phyloP scores from a whole-genome alignment of 2,113 vertebrate species.

The Heliornis fulica region DNA sequence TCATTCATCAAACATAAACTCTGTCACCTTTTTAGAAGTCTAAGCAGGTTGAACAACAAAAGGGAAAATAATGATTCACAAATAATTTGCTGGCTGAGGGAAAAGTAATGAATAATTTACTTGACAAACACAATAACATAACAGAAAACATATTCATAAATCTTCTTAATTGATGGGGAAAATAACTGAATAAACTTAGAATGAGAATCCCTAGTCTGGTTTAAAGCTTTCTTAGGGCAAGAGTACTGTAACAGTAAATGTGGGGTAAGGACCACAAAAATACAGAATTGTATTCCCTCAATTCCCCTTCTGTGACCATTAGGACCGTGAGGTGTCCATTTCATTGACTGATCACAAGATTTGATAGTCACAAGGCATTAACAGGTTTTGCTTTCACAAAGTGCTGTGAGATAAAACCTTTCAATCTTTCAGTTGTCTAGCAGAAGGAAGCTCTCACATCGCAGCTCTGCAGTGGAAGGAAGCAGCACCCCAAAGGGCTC shows the following conservation, averaged over 20 bases:
- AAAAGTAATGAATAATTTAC: constrained; percentile 47
- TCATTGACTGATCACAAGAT: neutral
- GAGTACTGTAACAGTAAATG: neutral
- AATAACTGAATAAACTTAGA: constrained; percentile 22
- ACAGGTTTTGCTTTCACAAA: neutral
- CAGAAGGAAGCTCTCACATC: neutral
- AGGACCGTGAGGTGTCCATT: neutral
- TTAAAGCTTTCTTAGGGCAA: neutral
- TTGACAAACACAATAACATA: neutral
- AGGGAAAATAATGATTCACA: neutral
- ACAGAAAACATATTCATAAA: constrained; percentile 29
- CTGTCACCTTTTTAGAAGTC: neutral
- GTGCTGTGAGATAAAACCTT: neutral
- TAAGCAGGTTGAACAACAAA: constrained; percentile 5
- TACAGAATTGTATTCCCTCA: neutral
- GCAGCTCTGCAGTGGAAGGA: neutral
- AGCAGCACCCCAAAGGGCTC: neutral
- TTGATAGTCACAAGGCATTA: neutral
- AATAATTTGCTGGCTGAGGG: constrained; percentile 24
- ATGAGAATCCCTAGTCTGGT: neutral
- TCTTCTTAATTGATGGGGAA: constrained; percentile 28
- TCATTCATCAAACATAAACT: neutral
- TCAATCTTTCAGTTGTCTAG: neutral
- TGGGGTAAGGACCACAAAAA: neutral
- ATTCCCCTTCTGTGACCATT: neutral